phyloP scores from a whole-genome alignment of 2,888 invertebrate species.

The Bugula neritina region DNA sequence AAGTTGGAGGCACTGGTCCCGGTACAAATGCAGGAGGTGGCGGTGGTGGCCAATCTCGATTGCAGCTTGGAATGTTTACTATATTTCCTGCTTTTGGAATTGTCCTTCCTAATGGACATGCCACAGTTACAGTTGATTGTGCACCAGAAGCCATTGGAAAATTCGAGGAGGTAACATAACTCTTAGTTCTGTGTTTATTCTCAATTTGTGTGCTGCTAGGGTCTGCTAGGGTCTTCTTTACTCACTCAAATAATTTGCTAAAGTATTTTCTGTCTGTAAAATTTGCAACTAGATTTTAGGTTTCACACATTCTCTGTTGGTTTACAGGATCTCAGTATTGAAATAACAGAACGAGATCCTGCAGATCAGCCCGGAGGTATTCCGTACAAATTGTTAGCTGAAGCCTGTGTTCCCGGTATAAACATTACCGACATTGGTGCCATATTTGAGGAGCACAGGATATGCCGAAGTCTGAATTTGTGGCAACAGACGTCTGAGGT shows the following conservation, averaged over 20 bases:
- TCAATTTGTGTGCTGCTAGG: background rate
- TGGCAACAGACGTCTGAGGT: constrained; percentile 46
- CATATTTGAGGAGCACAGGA: constrained; percentile 54
- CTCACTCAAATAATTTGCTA: background rate
- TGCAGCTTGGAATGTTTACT: constrained; percentile 49
- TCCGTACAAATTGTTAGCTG: constrained; percentile 49
- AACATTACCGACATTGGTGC: constrained; percentile 46
- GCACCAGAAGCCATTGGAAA: constrained; percentile 46
- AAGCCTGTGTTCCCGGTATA: constrained; percentile 51
- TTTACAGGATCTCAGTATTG: constrained; percentile 49
- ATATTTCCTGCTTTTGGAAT: constrained; percentile 51
- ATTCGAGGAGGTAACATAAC: constrained; percentile 50
- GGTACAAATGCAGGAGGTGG: constrained; percentile 32
- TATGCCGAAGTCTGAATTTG: constrained; percentile 48
- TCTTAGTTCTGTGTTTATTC: too few relatives aligned
- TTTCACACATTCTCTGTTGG: too few relatives aligned
- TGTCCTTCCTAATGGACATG: constrained; percentile 45
- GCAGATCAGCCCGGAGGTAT: constrained; percentile 44
- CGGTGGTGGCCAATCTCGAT: constrained; percentile 43
- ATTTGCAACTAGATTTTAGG: too few relatives aligned
- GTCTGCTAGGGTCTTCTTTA: background rate
- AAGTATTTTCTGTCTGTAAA: too few relatives aligned
- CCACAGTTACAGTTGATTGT: constrained; percentile 51
- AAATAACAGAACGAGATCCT: constrained; percentile 51
- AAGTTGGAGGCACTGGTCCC: constrained; percentile 35